Conservation (phyloP, 2,888 invertebrate species). For the Drosophila pegasa region DNA sequence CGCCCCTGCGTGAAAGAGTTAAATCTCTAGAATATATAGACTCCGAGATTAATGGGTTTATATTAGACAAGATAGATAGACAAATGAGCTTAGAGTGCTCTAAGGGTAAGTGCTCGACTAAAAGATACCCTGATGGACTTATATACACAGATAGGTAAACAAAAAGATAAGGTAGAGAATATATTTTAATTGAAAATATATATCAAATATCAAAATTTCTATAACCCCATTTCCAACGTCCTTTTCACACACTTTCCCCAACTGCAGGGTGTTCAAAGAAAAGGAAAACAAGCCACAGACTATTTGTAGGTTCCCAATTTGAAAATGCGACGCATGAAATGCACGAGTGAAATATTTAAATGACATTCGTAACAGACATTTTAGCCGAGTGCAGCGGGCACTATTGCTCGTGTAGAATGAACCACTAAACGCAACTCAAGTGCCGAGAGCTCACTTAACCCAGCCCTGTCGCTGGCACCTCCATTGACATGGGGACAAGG, state of each 20-base stretch:
- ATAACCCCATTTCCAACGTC: too few species aligned
- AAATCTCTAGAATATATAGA: too few species aligned
- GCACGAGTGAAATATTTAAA: constrained; percentile 54
- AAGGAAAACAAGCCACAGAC: constrained; percentile 23
- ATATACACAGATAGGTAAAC: too few species aligned
- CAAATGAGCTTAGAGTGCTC: too few species aligned
- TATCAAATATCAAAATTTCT: too few species aligned
- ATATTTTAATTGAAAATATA: too few species aligned
- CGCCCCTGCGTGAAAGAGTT: too few species aligned
- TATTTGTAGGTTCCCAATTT: constrained; percentile 29
- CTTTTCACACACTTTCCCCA: neutral
- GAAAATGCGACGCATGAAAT: constrained; percentile 31
- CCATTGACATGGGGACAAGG: neutral
- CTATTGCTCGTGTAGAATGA: constrained; percentile 26
- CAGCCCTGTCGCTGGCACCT: constrained; percentile 14
- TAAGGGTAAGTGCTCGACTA: too few species aligned
- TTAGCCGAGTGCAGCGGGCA: constrained; percentile 21
- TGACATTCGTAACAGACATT: constrained; percentile 60
- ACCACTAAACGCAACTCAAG: constrained; percentile 41
- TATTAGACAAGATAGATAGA: too few species aligned
- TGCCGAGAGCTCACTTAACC: constrained; percentile 31
- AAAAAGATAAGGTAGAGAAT: too few species aligned
- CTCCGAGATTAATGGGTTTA: too few species aligned
- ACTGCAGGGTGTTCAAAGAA: neutral
- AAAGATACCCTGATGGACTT: too few species aligned